Conservation (phyloP, 2,797 vertebrate genomes). For the Rhinichthys osculus region DNA sequence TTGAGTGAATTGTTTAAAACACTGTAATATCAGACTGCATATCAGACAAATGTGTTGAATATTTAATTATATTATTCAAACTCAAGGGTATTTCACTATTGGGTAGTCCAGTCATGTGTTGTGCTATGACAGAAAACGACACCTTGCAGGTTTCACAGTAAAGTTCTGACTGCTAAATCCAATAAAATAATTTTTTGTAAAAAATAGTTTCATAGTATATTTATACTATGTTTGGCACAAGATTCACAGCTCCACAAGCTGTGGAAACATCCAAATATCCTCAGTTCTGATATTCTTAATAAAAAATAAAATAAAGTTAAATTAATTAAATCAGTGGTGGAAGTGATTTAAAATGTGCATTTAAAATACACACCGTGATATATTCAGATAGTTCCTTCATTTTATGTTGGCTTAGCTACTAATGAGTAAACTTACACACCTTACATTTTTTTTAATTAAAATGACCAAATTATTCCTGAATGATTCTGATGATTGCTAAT, state of each 20-base stretch:
- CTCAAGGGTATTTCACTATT: not conserved
- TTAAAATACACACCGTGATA: not conserved
- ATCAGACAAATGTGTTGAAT: not conserved
- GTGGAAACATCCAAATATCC: too few relatives aligned
- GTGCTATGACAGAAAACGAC: not conserved
- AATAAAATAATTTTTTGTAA: not conserved
- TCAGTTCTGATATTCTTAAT: too few relatives aligned
- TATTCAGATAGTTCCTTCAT: not conserved
- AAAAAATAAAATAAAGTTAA: too few relatives aligned
- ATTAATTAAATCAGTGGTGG: not conserved
- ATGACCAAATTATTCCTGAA: not conserved
- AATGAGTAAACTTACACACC: not conserved
- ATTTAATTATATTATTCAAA: not conserved
- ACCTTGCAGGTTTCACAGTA: not conserved
- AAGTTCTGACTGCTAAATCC: not conserved
- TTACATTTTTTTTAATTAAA: not conserved
- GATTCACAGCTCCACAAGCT: not conserved
- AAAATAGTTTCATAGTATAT: not conserved
- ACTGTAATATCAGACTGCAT: not conserved
- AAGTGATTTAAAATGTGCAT: not conserved
- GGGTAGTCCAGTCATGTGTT: not conserved
- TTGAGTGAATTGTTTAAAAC: not conserved
- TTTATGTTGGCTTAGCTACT: not conserved
- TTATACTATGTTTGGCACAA: not conserved
- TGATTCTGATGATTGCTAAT: not conserved